phyloP scores from a whole-genome alignment of 2,888 invertebrate species.

The Rhaphigaster nebulosa region DNA sequence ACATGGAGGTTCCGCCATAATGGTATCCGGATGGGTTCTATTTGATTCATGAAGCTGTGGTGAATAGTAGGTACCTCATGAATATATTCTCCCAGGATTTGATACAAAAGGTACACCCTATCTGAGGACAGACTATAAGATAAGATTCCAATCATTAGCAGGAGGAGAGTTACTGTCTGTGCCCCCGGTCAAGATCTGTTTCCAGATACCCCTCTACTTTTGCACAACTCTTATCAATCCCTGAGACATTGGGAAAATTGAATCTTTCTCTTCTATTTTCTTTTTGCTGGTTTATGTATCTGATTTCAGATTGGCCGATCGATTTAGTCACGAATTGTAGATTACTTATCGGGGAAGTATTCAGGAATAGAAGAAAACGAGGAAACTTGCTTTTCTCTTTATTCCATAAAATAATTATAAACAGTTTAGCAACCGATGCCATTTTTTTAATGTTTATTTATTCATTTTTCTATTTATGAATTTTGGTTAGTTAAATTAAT shows the following conservation, averaged over 20 bases:
- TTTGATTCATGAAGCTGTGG: background rate
- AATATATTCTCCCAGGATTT: background rate
- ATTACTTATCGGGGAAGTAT: background rate
- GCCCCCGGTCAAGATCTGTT: background rate
- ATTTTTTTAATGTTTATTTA: too few relatives aligned
- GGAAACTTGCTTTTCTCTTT: background rate
- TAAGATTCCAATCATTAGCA: background rate
- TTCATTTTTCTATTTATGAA: too few relatives aligned
- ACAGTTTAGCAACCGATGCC: too few relatives aligned
- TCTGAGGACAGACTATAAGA: background rate
- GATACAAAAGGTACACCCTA: background rate
- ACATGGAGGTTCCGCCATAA: background rate
- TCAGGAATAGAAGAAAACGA: background rate
- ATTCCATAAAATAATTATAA: background rate
- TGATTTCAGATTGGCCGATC: background rate
- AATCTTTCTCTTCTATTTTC: background rate
- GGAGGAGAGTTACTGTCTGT: background rate
- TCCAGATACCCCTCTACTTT: background rate
- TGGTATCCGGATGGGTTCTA: background rate
- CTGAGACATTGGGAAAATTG: background rate
- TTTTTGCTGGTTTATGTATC: background rate
- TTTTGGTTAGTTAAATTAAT: too few relatives aligned
- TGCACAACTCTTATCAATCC: background rate
- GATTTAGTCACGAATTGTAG: background rate
- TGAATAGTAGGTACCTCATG: slow-evolving; percentile 7